These are phyloP conservation scores for Spongilla lacustris DNA, from an alignment of 37 sponge, comb jelly and placozoan genomes.

Conservation along the genomic window DNA sequence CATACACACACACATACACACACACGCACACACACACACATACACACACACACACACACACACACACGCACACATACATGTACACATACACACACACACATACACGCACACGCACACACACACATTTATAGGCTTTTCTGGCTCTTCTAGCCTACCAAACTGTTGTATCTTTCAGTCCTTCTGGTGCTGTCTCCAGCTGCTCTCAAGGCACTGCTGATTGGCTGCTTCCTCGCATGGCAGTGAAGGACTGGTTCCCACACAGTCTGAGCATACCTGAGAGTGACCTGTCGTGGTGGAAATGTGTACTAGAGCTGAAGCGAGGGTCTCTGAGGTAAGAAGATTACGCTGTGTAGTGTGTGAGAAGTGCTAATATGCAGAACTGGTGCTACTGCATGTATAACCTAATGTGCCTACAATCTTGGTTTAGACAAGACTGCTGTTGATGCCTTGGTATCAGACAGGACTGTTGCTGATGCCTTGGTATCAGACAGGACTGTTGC, in stretches of 20 bases:
- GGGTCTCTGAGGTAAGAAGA: not conserved
- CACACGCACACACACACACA: slow-evolving; percentile 10
- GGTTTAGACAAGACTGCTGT: too few species aligned
- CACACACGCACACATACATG: slow-evolving; percentile 22
- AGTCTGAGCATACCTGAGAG: not conserved
- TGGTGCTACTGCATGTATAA: too few species aligned
- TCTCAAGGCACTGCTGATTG: not conserved
- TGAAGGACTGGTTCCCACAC: not conserved
- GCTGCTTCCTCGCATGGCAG: not conserved
- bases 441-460: too few species aligned
- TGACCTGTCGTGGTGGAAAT: not conserved
- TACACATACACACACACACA: not conserved
- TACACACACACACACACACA: slow-evolving; percentile 20
- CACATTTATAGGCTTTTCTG: not conserved
- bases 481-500: too few species aligned
- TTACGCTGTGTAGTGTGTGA: too few species aligned
- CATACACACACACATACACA: not conserved
- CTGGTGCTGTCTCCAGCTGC: not conserved
- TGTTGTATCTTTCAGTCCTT: not conserved
- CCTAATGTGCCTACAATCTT: too few species aligned
- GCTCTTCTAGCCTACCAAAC: not conserved
- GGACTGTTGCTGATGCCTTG: too few species aligned
- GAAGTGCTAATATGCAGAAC: too few species aligned
- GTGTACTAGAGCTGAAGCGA: not conserved
- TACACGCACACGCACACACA: slow-evolving; percentile 8